Percentiles rank a stretch among this genome's conserved stretches.
These are phyloP conservation scores for Rhaphigaster nebulosa DNA, from an alignment of 2,888 invertebrate genomes.

Conservation along the genomic window DNA sequence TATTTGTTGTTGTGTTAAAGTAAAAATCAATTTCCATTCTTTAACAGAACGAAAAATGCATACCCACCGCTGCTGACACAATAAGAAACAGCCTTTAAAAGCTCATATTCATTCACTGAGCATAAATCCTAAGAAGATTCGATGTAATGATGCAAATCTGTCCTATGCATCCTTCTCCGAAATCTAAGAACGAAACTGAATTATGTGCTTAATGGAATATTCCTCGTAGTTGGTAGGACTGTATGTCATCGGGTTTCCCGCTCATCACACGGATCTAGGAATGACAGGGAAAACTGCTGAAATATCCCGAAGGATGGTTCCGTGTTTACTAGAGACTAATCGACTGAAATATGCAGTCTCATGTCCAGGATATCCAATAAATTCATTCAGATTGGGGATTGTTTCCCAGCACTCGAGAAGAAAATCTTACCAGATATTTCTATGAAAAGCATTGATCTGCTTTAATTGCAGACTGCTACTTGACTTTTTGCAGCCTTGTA, in stretches of 20 bases:
- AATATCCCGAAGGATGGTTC: neutral
- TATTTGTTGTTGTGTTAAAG: too few species aligned
- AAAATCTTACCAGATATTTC: too few species aligned
- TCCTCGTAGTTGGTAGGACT: neutral
- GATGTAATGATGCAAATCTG: neutral
- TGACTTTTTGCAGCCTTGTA: too few species aligned
- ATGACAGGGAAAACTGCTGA: neutral
- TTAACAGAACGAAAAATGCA: too few species aligned
- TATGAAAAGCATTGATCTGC: too few species aligned
- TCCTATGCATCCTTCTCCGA: neutral
- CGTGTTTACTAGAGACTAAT: neutral
- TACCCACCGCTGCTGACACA: neutral
- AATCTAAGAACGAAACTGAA: neutral
- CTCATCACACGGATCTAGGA: neutral
- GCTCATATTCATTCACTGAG: neutral
- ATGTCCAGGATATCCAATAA: neutral
- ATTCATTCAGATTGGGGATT: neutral
- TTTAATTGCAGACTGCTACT: too few species aligned
- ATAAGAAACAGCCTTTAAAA: neutral
- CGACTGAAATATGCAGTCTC: neutral
- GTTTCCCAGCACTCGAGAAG: neutral
- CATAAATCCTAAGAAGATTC: neutral
- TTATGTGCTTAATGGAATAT: neutral
- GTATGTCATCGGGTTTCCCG: slow-evolving; percentile 1
- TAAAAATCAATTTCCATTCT: too few species aligned